A percentile compares a stretch with the other conserved stretches of the same genome.
These are phyloP conservation scores for Cyprinodon brontotheroides DNA, from an alignment of 2,113 vertebrate species.

Conservation along the genomic window DNA sequence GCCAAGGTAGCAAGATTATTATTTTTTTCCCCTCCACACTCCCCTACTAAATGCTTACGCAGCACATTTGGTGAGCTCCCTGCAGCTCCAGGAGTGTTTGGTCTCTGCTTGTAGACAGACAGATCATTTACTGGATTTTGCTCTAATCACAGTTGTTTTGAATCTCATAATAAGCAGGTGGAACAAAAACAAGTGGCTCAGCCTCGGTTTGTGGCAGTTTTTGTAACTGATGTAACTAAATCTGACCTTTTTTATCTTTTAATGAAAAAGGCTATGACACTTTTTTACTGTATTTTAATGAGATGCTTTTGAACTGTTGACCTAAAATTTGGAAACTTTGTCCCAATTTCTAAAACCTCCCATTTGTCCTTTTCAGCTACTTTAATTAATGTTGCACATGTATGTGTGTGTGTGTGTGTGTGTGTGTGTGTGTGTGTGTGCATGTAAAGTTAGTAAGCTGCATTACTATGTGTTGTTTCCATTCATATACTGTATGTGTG, in stretches of 20 bases:
- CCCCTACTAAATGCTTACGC: conserved; percentile 30
- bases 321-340: conserved; percentile 47
- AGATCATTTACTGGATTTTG: conserved; percentile 25
- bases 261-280: conserved; percentile 41
- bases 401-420: conserved; percentile 11
- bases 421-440: conserved; percentile 8
- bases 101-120: conserved; percentile 34
- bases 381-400: conserved; percentile 1
- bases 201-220: neutral
- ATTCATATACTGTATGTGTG: neutral
- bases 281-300: conserved; percentile 48
- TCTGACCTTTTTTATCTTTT: conserved; percentile 18
- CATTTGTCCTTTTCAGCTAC: conserved; percentile 29
- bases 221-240: neutral
- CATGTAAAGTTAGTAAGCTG: neutral
- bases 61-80: conserved; percentile 24
- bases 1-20: conserved; percentile 25
- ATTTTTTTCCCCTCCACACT: conserved; percentile 7
- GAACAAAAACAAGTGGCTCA: conserved; percentile 4
- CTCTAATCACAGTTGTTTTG: conserved; percentile 40
- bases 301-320: conserved; percentile 40
- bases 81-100: conserved; percentile 10
- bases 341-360: conserved; percentile 42
- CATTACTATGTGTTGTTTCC: neutral
- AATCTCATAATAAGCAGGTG: conserved; percentile 26